phyloP scores from a whole-genome alignment of 1,140 invertebrate species.

The Oreohelix idahoensis region DNA sequence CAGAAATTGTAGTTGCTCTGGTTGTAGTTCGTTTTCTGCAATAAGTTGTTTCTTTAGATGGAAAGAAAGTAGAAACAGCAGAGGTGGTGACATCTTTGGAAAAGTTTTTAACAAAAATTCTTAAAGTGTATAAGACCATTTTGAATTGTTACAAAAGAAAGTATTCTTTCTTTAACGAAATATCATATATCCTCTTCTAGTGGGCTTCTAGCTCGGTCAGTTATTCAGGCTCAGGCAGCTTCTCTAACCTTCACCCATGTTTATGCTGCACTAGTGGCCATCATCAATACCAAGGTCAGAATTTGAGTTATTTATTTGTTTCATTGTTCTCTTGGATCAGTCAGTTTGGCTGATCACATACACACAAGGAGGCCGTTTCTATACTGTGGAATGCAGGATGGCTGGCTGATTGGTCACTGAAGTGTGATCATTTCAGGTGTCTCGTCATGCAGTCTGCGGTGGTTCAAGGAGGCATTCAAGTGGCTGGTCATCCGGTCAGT shows the following conservation, averaged over 20 bases:
- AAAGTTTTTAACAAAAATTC: no score
- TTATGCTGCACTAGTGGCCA: conserved; percentile 92
- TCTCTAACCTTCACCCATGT: conserved; percentile 98
- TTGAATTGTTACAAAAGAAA: no score
- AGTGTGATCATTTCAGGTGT: background rate
- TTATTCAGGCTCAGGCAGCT: conserved; percentile 96
- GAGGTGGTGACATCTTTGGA: no score
- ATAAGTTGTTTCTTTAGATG: no score
- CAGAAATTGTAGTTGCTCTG: no score
- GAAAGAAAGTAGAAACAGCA: no score
- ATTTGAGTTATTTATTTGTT: no score
- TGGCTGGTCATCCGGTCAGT: conserved; percentile 10
- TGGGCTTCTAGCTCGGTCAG: conserved; percentile 90
- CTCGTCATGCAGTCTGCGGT: background rate
- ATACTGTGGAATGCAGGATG: background rate
- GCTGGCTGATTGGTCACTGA: background rate
- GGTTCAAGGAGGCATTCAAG: background rate
- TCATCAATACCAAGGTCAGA: conserved; percentile 92
- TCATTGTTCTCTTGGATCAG: background rate
- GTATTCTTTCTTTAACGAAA: background rate
- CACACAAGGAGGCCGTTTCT: background rate
- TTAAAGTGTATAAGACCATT: no score
- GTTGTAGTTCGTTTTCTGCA: no score
- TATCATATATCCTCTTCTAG: conserved; percentile 59
- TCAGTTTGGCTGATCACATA: background rate